Conservation (phyloP, 2,797 vertebrate species). For the Sebastiscus albofasciatus region DNA sequence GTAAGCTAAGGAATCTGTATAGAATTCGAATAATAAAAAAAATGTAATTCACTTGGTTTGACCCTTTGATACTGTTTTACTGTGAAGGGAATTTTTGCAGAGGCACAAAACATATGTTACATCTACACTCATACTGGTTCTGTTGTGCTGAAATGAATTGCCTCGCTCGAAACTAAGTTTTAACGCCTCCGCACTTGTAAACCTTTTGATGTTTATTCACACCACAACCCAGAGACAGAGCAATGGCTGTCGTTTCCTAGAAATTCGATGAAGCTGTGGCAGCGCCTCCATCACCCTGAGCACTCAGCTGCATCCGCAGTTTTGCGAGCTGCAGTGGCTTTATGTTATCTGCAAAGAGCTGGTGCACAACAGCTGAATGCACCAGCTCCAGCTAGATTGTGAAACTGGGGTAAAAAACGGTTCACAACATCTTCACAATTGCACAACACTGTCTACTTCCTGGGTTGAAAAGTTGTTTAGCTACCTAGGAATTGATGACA, state of each 20-base stretch:
- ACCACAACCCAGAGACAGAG: conserved; percentile 25
- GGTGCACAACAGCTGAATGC: conserved; percentile 36
- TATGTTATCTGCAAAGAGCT: conserved; percentile 29
- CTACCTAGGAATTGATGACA: conserved; percentile 12
- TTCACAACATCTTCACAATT: conserved; percentile 54
- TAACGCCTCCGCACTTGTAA: background rate
- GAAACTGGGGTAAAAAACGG: conserved; percentile 53
- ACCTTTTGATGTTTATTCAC: conserved; percentile 40
- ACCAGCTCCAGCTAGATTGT: background rate
- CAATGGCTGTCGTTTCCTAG: conserved; percentile 64
- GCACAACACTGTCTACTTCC: conserved; percentile 39
- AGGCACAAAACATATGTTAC: background rate
- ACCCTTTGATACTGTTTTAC: conserved; percentile 35
- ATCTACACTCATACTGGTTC: background rate
- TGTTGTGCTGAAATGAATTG: background rate
- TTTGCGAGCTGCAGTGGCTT: background rate
- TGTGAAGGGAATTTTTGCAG: background rate
- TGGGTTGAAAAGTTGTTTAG: background rate
- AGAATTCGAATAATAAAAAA: conserved; percentile 12
- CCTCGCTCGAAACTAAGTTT: background rate
- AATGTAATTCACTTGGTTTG: conserved; percentile 12
- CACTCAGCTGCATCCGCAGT: conserved; percentile 31
- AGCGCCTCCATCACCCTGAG: background rate
- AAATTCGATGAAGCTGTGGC: conserved; percentile 44
- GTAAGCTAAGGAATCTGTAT: conserved; percentile 25